Base-by-base conservation (phyloP, 2,888 invertebrate genomes). In the Patella pellucida region DNA sequence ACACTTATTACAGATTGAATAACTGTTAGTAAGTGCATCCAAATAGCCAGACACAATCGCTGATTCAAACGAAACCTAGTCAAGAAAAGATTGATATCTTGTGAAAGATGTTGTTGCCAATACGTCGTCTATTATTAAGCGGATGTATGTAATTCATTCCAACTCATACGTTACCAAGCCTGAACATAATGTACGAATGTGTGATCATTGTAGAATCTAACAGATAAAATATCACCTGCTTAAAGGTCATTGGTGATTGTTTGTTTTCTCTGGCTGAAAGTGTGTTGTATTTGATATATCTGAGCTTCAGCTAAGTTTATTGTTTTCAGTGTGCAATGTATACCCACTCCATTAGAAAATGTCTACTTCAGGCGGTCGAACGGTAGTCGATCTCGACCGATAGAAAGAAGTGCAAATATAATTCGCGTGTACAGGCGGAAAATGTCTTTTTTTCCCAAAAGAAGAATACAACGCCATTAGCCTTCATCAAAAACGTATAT, bases 1-100 rank as follows among this genome's bases (percentile, higher is more conserved):
- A 23, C 62, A 62, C 19, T 62, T 62, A 62, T 62, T 62, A 62
- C 62, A 62, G 62, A 62, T 62, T 62, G 23, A 62, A 23, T 62
- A 23, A 62, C 62, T 62, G 62, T 62, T 62, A 62, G 62, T 62
- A 19, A 23, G 62, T 62, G 62, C 62, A 62, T 62, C 23, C 62
- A 62, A 23, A 62, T 23, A 62, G 62, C 23, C 62, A 62, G 23
- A 62, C 23, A 62, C 62, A 19, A 62, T 23, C 23, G 19, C 23
- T 23, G 62, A 62, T 62, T 62, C 62, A 19, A 23, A 23, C 62
- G 23, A 62, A 19, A 62, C 19, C 19, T 23, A 62, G 23, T 23
- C 23, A 62, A 62, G 23, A 19, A 62, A 62, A 62, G 62, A 19
- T 23, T 62, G 19, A 62, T 62, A 23, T 62, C 23, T 23, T 62